Conservation (phyloP, 2,888 invertebrate species). For the Athalia circularis region DNA sequence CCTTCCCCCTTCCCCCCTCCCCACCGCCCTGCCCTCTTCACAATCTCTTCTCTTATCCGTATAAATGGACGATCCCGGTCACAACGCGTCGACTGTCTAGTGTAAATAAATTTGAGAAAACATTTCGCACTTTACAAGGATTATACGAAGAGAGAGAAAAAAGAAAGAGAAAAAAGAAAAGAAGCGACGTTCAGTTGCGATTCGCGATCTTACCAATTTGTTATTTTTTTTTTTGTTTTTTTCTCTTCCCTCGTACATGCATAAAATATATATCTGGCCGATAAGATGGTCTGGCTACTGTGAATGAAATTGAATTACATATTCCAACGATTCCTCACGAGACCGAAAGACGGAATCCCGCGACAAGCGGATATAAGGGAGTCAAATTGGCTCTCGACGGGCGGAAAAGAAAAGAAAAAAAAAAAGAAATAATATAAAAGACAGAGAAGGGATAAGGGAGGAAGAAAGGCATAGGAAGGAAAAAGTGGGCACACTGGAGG, state of each 20-base stretch:
- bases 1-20: too few relatives aligned
- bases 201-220: too few relatives aligned
- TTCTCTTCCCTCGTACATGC: neutral
- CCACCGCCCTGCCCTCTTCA: too few relatives aligned
- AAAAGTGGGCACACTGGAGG: conserved; percentile 52
- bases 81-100: conserved; percentile 14
- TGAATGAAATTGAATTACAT: conserved; percentile 38
- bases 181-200: neutral
- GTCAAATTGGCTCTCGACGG: conserved; percentile 23
- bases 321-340: conserved; percentile 39
- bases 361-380: conserved; percentile 2
- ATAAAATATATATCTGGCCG: neutral
- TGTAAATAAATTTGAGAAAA: conserved; percentile 39
- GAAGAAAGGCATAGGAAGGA: conserved; percentile 10
- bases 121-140: conserved; percentile 38
- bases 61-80: too few relatives aligned
- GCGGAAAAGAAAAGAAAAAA: conserved; percentile 1
- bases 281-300: neutral
- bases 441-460: neutral
- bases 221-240: too few relatives aligned
- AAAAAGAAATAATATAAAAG: neutral
- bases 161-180: neutral
- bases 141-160: neutral
- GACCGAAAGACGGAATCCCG: neutral
- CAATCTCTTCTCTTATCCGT: too few relatives aligned